Evolutionary conservation across 2,888 invertebrate species (phyloP).

Genomic region (Cyclophora albipunctata): DNA sequence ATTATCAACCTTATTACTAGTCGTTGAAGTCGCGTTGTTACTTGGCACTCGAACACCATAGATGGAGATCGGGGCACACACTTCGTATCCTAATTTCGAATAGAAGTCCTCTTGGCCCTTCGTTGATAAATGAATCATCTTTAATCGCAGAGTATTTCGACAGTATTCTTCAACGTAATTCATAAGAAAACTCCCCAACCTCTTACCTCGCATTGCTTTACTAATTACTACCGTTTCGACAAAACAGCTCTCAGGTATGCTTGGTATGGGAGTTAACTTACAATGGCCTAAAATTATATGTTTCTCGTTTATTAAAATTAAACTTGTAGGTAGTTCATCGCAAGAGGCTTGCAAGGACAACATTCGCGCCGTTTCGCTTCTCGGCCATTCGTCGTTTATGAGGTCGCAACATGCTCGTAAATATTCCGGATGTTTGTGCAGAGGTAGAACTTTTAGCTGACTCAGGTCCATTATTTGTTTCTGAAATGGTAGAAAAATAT

Average conservation of each 20-base stretch:
- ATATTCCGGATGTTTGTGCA: slow-evolving; percentile 83
- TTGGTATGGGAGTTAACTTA: slow-evolving; percentile 83
- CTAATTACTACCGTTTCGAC: slow-evolving; percentile 89
- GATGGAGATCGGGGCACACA: slow-evolving; percentile 81
- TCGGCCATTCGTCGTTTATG: slow-evolving; percentile 91
- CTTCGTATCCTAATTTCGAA: slow-evolving; percentile 80
- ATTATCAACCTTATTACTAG: slow-evolving; percentile 26
- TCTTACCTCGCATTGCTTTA: slow-evolving; percentile 81
- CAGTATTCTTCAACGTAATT: slow-evolving; percentile 84
- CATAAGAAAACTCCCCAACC: slow-evolving; percentile 85
- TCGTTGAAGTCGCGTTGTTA: slow-evolving; percentile 17
- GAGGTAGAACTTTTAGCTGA: slow-evolving; percentile 74
- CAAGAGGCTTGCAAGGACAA: slow-evolving; percentile 83
- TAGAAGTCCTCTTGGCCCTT: slow-evolving; percentile 86
- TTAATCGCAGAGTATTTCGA: slow-evolving; percentile 74
- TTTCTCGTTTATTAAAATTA: slow-evolving; percentile 77
- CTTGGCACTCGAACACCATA: slow-evolving; percentile 67
- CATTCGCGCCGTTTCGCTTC: slow-evolving; percentile 86
- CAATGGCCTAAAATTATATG: slow-evolving; percentile 83
- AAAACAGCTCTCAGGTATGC: slow-evolving; percentile 82
- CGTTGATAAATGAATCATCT: slow-evolving; percentile 80
- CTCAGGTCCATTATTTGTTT: slow-evolving; percentile 39
- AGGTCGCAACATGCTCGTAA: slow-evolving; percentile 82
- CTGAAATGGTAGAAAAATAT: slow-evolving; percentile 10
- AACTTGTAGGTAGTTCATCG: slow-evolving; percentile 82